Evolutionary conservation across 1,140 invertebrate genomes (phyloP).

Genomic region (Pseudomyrmex sp.): DNA sequence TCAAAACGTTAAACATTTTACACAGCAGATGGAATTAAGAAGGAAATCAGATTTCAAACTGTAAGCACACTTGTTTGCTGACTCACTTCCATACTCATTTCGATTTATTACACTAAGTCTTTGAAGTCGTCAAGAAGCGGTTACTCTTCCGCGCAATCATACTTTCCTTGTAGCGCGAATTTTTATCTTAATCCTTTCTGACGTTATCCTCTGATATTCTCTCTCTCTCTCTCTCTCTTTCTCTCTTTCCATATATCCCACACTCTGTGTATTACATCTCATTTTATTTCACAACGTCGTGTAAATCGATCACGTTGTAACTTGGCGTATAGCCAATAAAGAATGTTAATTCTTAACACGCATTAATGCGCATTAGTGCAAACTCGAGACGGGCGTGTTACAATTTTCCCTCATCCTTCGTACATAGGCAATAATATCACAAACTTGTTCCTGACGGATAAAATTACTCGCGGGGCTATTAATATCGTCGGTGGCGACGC

Average conservation of each 20-base stretch:
- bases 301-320: too few relatives aligned
- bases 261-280: too few relatives aligned
- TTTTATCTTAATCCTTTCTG: constrained; percentile 5
- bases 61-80: constrained; percentile 34
- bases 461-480: constrained; percentile 54
- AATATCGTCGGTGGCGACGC: constrained; percentile 64
- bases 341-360: too few relatives aligned
- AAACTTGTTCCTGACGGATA: too few relatives aligned
- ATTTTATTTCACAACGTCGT: too few relatives aligned
- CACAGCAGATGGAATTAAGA: constrained; percentile 15
- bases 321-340: too few relatives aligned
- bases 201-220: neutral
- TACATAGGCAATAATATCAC: too few relatives aligned
- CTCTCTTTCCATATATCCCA: too few relatives aligned
- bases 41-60: constrained; percentile 39
- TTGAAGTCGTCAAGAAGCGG: constrained; percentile 41
- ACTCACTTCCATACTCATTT: constrained; percentile 42
- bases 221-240: too few relatives aligned
- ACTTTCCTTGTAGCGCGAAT: neutral
- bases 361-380: too few relatives aligned
- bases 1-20: constrained; percentile 33
- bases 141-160: constrained; percentile 24
- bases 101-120: constrained; percentile 22
- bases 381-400: constrained; percentile 21
- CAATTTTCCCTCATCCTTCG: neutral